Evolutionary conservation across 2,888 invertebrate species (phyloP).

Genomic region (Epinotia nisella): DNA sequence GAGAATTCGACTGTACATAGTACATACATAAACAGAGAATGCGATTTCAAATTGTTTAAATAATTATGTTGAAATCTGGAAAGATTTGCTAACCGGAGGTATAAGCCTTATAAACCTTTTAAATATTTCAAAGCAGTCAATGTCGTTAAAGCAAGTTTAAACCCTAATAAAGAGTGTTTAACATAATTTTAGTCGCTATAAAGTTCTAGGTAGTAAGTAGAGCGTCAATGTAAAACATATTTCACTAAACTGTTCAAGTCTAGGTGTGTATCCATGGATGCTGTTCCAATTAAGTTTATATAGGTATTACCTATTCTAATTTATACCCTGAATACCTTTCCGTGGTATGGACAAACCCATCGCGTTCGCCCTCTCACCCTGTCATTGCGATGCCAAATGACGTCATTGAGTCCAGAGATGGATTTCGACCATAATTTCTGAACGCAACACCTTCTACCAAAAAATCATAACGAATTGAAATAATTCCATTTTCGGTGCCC

Average conservation of each 20-base stretch:
- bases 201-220: not conserved
- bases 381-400: slow-evolving; percentile 81
- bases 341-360: slow-evolving; percentile 62
- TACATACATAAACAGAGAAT: too few species aligned
- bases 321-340: slow-evolving; percentile 29
- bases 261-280: not conserved
- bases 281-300: not conserved
- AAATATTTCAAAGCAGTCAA: too few species aligned
- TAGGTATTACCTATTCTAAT: slow-evolving; percentile 17
- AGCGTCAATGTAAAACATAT: not conserved
- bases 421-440: slow-evolving; percentile 81
- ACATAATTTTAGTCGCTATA: not conserved
- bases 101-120: not conserved
- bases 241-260: not conserved
- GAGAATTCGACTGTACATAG: too few species aligned
- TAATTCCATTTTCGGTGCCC: slow-evolving; percentile 49
- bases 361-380: slow-evolving; percentile 71
- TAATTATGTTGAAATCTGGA: too few species aligned
- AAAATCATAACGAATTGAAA: not conserved
- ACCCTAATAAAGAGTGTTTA: not conserved
- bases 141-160: not conserved
- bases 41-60: too few species aligned
- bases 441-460: slow-evolving; percentile 62
- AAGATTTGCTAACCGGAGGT: not conserved
- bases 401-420: slow-evolving; percentile 81